These are phyloP conservation scores for Chrysochloris asiatica DNA, from an alignment of 2,113 vertebrate species.

Conservation along the genomic window DNA sequence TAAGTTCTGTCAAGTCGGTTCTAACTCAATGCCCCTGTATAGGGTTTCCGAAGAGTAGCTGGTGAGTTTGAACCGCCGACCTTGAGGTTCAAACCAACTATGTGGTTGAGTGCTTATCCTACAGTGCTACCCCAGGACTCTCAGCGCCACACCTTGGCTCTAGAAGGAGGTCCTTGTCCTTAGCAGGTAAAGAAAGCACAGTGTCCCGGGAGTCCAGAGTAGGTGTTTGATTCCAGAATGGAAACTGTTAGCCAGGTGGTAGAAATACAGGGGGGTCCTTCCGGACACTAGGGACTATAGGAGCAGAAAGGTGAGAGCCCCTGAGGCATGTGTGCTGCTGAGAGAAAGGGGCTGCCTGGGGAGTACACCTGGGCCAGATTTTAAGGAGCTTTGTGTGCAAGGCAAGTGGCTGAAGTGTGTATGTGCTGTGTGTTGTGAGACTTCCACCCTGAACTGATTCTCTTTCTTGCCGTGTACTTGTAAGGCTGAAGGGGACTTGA, in stretches of 20 bases:
- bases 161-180: neutral
- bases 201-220: too few relatives aligned
- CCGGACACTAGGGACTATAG: too few relatives aligned
- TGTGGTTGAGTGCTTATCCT: too few relatives aligned
- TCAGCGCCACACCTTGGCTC: too few relatives aligned
- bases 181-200: neutral
- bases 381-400: neutral
- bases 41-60: too few relatives aligned
- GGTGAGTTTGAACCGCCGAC: too few relatives aligned
- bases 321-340: neutral
- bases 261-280: neutral
- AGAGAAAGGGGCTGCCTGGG: neutral
- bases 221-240: neutral
- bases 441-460: too few relatives aligned
- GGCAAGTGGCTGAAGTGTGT: neutral
- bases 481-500: too few relatives aligned
- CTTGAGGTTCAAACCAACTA: too few relatives aligned
- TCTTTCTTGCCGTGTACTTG: neutral
- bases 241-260: neutral
- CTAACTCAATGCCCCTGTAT: too few relatives aligned
- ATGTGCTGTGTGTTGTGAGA: neutral
- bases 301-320: neutral
- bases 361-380: neutral
- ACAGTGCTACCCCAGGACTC: too few relatives aligned
- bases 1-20: too few relatives aligned